Evolutionary conservation across 2,797 vertebrate genomes (phyloP).

Genomic region (Acanthurus tractus): DNA sequence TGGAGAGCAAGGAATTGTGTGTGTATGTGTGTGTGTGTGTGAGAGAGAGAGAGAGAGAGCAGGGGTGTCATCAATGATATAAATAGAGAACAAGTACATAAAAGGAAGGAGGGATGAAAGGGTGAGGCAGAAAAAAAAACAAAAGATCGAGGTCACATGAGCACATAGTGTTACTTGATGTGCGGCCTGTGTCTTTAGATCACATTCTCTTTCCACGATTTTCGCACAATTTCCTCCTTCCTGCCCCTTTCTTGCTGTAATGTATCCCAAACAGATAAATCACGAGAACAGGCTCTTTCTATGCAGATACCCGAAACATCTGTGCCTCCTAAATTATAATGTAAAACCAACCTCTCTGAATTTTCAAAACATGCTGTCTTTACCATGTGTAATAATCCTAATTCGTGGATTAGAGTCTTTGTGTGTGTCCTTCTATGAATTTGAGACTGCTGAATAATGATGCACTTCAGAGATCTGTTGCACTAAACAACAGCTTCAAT

Average conservation of each 20-base stretch:
- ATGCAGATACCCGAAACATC: neutral
- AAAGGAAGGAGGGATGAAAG: constrained; percentile 29
- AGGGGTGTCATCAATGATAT: constrained; percentile 22
- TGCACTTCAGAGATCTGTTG: constrained; percentile 6
- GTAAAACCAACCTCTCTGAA: neutral
- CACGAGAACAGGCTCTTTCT: neutral
- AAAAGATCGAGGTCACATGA: constrained; percentile 35
- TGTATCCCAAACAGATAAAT: neutral
- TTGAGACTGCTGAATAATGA: constrained; percentile 20
- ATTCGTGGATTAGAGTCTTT: neutral
- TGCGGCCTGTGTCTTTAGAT: constrained; percentile 2
- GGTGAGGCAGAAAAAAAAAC: constrained; percentile 8
- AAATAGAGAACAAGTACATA: constrained; percentile 48
- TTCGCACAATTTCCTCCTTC: neutral
- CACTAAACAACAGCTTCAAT: constrained; percentile 27
- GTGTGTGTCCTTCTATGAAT: neutral
- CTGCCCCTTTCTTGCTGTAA: constrained; percentile 10
- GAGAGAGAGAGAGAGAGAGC: too few relatives aligned
- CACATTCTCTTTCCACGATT: neutral
- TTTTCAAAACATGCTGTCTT: neutral
- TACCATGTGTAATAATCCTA: neutral
- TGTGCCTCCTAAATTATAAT: neutral
- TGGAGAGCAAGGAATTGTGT: constrained; percentile 25
- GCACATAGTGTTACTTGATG: neutral
- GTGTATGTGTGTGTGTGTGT: neutral